Evolutionary conservation across 2,888 invertebrate species (phyloP).

Genomic region (Volucella inflata): DNA sequence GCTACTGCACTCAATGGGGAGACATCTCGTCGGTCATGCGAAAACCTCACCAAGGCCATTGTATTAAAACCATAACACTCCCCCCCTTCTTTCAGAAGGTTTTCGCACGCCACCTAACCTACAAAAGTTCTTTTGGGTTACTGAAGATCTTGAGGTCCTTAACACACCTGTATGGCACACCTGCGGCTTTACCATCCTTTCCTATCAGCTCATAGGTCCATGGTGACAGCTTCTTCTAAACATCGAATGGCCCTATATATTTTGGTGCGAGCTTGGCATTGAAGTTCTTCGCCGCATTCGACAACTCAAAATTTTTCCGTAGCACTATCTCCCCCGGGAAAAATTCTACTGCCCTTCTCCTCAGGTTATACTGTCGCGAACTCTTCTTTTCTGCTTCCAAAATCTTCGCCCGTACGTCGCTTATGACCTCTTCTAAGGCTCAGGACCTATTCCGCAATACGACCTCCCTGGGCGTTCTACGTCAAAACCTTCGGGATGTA

Average conservation of each 20-base stretch:
- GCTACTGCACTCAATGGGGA: no score
- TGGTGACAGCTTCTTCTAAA: not conserved
- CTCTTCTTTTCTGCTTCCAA: not conserved
- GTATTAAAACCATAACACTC: no score
- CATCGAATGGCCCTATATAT: conserved; percentile 6
- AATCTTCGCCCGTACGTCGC: not conserved
- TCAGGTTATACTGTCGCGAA: conserved; percentile 1
- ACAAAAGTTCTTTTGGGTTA: not conserved
- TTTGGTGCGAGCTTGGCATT: conserved; percentile 26
- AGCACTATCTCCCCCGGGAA: conserved; percentile 1
- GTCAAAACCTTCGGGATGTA: not conserved
- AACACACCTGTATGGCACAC: conserved; percentile 1
- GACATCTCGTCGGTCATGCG: no score
- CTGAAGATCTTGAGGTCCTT: no score
- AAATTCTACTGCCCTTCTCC: not conserved
- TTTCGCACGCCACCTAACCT: no score
- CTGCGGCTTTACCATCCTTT: not conserved
- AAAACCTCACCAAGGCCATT: no score
- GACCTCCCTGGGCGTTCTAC: not conserved
- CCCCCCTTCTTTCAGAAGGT: no score
- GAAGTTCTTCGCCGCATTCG: conserved; percentile 19
- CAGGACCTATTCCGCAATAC: not conserved
- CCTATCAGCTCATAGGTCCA: conserved; percentile 27
- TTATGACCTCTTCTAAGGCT: not conserved
- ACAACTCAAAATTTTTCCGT: conserved; percentile 8